Base-by-base conservation (phyloP, 2,113 vertebrate species). In the Neofelis nebulosa region DNA sequence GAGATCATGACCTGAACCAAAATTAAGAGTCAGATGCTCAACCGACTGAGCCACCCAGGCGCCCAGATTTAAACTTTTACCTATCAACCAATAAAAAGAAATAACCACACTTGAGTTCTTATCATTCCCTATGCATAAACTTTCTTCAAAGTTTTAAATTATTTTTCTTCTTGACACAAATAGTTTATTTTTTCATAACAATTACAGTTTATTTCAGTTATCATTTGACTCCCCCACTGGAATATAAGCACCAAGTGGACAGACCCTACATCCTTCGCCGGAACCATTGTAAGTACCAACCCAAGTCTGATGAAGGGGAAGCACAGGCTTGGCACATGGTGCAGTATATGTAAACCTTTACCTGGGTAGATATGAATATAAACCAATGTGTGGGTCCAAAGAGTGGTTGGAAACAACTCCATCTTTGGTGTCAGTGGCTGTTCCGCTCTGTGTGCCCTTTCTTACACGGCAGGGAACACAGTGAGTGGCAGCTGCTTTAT, bases 401-500 rank as follows among this genome's bases (percentile, higher is more conserved):
- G 23, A 11, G 19, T 57, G 14, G 12, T 1, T 65, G 84, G 63
- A 31, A 90, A 74, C 10, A 31, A 27, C 19, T 68, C 73, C 4
- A 8, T 27, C 29, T 68, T 8, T 7, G 45, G 16, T 52, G 61
- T 92, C 18, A 0, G 15, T 36, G 36, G 33, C 27, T 13, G 2
- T 19, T 36, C 31, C 45, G 25, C 31, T 10, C 1, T 3, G 7
- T 2, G 36, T 66, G 36, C 21, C 80, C 13, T 50, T 71, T 95
- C 92, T 86, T 27, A 27, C 6, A 11, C 90, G 38, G 38, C 57
- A 8, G 80, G 84, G 95, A 52, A 7, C 29, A 25, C 0, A 3
- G 61, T 78, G 95, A 97, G 57, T 68, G 84, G 85, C 66, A 41
- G 92, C 80, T 95, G 94, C 87, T 94, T 94, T 82, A 69, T 91